Base-by-base conservation (phyloP, 2,888 invertebrate genomes). In the Odontocolon sp. region DNA sequence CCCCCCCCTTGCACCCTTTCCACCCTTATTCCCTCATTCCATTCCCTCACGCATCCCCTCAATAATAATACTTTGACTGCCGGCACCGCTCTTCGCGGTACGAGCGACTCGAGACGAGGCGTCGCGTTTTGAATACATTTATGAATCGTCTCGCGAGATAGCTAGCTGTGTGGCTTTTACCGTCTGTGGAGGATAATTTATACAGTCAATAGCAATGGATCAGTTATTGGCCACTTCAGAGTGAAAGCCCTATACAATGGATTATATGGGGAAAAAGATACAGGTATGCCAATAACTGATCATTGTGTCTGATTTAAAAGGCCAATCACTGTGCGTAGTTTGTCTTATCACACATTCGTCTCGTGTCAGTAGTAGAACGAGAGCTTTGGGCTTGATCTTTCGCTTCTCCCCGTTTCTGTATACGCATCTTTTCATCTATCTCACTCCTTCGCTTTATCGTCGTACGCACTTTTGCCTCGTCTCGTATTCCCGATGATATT, bases 51-150 rank as follows among this genome's bases (percentile, higher is more conserved):
- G 59, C 68, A 66, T 28, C 71, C 75, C 77, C 77, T 69, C 77
- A 79, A 77, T 77, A 77, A 73, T 69, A 77, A 80, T 80, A 84
- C 81, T 83, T 83, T 85, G 77, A 82, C 80, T 59, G 78, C 80
- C 69, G 9, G 52, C 52, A 52, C 47, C 42, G 57, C 63, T 67
- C 76, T 42, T 67, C 69, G 56, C 45, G 50, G 47, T 36, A 67
- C 66, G 69, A 68, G 70, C 76, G 69, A 59, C 61, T 63, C 74
- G 77, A 74, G 73, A 61, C 72, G 68, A 68, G 67, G 78, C 68
- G 80, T 82, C 83, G 82, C 82, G 82, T 83, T 86, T 84, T 85
- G 86, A 88, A 88, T 88, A 88, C 85, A 88, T 88, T 88, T 85
- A 84, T 85, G 85, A 79, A 83, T 78, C 82, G 78, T 81, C 80